Percentiles rank a stretch among this genome's conserved stretches.
Conservation (phyloP, 2,797 vertebrate genomes). For the Notoglanidium macrostoma region DNA sequence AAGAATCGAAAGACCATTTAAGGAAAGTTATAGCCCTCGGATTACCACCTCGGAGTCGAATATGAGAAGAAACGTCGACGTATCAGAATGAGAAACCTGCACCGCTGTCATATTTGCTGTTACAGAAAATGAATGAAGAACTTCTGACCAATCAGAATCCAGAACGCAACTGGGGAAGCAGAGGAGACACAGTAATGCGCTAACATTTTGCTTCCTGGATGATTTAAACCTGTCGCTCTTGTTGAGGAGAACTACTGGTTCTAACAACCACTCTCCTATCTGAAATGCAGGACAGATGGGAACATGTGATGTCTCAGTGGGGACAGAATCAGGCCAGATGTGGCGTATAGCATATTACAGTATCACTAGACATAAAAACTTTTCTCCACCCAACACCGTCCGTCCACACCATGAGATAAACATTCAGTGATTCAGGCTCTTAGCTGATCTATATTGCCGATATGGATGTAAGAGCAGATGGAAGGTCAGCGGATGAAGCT, state of each 20-base stretch:
- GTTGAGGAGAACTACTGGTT: slow-evolving; percentile 6
- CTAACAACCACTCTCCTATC: not conserved
- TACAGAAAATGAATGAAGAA: not conserved
- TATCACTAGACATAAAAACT: not conserved
- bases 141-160: not conserved
- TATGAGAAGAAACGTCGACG: not conserved
- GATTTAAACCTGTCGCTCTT: not conserved
- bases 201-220: not conserved
- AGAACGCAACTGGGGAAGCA: not conserved
- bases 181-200: not conserved
- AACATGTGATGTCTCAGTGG: not conserved
- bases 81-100: not conserved
- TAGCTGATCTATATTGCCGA: not conserved
- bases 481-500: slow-evolving; percentile 20
- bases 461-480: slow-evolving; percentile 30
- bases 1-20: not conserved
- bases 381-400: too few relatives aligned
- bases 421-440: not conserved
- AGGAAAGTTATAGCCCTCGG: not conserved
- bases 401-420: not conserved
- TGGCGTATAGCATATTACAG: not conserved
- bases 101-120: not conserved
- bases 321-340: not conserved
- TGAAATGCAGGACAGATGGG: not conserved
- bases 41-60: not conserved